Evolutionary conservation across 1,140 invertebrate species (phyloP).

Genomic region (Phocides pigmalion): DNA sequence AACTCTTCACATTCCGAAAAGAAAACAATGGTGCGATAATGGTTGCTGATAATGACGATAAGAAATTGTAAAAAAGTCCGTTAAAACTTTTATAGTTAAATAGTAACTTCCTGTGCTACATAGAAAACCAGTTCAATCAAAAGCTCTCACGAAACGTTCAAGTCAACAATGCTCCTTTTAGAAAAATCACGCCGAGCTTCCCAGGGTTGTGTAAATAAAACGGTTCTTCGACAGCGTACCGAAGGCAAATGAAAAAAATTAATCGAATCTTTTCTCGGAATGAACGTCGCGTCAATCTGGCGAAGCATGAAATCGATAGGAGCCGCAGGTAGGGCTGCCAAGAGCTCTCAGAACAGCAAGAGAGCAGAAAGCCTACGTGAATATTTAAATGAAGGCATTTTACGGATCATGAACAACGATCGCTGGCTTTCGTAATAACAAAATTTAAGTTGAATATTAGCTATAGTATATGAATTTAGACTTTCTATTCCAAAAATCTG

Average conservation of each 20-base stretch:
- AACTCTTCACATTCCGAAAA: too few species aligned
- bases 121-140: too few species aligned
- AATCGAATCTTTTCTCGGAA: slow-evolving; percentile 46
- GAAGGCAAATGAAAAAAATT: slow-evolving; percentile 24
- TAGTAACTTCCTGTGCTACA: too few species aligned
- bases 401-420: slow-evolving; percentile 1
- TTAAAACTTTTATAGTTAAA: too few species aligned
- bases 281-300: slow-evolving; percentile 51
- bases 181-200: not conserved
- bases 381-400: slow-evolving; percentile 8
- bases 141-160: too few species aligned
- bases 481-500: too few species aligned
- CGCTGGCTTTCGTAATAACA: not conserved
- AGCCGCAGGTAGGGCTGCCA: slow-evolving; percentile 35
- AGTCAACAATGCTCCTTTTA: not conserved
- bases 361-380: not conserved
- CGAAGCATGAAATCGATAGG: slow-evolving; percentile 59
- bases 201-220: slow-evolving; percentile 4
- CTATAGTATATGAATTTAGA: too few species aligned
- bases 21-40: too few species aligned
- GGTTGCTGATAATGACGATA: too few species aligned
- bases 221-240: not conserved
- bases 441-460: too few species aligned
- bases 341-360: slow-evolving; percentile 5
- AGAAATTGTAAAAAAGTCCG: too few species aligned